Evolutionary conservation across 2,888 invertebrate species (phyloP).

Genomic region (Coecobrya sp.): DNA sequence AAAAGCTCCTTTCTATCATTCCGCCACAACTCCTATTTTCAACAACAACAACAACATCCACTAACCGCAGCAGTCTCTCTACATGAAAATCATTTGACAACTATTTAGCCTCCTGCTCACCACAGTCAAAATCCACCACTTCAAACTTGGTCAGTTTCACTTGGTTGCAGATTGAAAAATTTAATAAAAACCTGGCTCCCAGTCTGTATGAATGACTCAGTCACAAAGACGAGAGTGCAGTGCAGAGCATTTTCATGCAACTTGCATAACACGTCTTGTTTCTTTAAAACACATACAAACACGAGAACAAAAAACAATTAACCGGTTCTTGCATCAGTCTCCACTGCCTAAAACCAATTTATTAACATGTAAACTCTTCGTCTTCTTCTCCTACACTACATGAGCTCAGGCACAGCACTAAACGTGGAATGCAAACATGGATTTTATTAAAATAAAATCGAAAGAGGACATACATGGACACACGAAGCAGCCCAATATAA

Average conservation of each 20-base stretch:
- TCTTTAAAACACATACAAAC: slow-evolving; percentile 1
- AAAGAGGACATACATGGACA: slow-evolving; percentile 69
- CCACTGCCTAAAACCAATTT: not conserved
- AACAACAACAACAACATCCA: not conserved
- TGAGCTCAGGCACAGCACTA: slow-evolving; percentile 30
- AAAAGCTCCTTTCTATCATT: not conserved
- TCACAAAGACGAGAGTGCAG: not conserved
- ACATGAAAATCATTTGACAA: slow-evolving; percentile 10
- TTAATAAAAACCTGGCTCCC: not conserved
- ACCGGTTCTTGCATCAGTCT: slow-evolving; percentile 66
- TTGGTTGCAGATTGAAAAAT: slow-evolving; percentile 23
- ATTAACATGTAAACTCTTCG: slow-evolving; percentile 12
- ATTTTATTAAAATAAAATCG: slow-evolving; percentile 71
- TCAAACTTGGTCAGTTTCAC: slow-evolving; percentile 53
- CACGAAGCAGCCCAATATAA: slow-evolving; percentile 39
- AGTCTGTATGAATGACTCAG: not conserved
- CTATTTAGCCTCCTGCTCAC: slow-evolving; percentile 14
- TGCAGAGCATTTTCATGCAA: not conserved
- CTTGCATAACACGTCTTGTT: slow-evolving; percentile 8
- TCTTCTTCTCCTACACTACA: slow-evolving; percentile 3
- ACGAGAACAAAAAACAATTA: slow-evolving; percentile 54
- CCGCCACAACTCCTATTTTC: not conserved
- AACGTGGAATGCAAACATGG: slow-evolving; percentile 60
- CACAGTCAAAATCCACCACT: slow-evolving; percentile 24
- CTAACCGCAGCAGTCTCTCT: not conserved